phyloP scores from a whole-genome alignment of 2,113 vertebrate genomes.

The Bostrychus sinensis region DNA sequence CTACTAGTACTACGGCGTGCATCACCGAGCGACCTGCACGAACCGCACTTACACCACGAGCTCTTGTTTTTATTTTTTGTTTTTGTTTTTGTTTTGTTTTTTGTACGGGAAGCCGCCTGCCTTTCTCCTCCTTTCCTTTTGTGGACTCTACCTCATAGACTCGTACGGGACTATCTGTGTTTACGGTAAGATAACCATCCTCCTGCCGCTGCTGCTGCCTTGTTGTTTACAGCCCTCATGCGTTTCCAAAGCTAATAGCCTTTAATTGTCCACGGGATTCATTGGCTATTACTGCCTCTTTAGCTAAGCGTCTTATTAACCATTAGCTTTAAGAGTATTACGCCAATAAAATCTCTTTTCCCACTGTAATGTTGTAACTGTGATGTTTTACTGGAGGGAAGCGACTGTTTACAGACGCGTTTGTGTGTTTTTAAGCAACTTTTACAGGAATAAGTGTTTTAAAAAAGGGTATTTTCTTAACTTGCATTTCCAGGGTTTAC shows the following conservation, averaged over 20 bases:
- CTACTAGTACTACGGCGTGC: slow-evolving; percentile 38
- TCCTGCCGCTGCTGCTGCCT: slow-evolving; percentile 33
- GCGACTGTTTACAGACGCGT: slow-evolving; percentile 37
- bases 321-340: slow-evolving; percentile 19
- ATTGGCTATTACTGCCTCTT: slow-evolving; percentile 36
- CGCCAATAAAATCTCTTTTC: slow-evolving; percentile 41
- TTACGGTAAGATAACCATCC: slow-evolving; percentile 65
- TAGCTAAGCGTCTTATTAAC: slow-evolving; percentile 32
- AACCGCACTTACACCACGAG: slow-evolving; percentile 58
- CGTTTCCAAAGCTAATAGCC: slow-evolving; percentile 19
- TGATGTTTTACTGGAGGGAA: slow-evolving; percentile 25
- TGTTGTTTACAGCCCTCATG: slow-evolving; percentile 4
- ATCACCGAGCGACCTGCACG: slow-evolving; percentile 38
- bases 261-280: slow-evolving; percentile 43
- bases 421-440: slow-evolving; percentile 21
- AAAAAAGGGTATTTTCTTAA: slow-evolving; percentile 15
- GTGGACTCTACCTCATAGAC: slow-evolving; percentile 44
- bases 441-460: slow-evolving; percentile 8
- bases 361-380: slow-evolving; percentile 49
- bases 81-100: no score
- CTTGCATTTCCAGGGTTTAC: slow-evolving; percentile 55
- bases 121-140: slow-evolving; percentile 22
- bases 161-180: slow-evolving; percentile 37
- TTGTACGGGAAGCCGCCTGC: slow-evolving; percentile 49
- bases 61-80: background rate